These are phyloP conservation scores for Epinotia nisella DNA, from an alignment of 2,888 invertebrate genomes.

Conservation along the genomic window DNA sequence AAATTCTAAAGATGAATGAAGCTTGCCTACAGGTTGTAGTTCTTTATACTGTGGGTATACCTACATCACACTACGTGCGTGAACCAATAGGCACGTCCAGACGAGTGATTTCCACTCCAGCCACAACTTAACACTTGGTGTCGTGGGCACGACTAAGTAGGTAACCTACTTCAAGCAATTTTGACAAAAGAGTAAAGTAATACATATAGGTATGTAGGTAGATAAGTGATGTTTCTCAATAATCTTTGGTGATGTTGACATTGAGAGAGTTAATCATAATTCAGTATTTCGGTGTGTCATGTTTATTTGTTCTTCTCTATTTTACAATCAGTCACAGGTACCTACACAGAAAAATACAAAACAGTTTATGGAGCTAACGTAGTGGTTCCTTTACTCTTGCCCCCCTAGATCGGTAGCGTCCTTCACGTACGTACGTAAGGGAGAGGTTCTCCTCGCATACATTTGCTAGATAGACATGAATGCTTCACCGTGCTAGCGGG, in stretches of 20 bases:
- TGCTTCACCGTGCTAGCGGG: not conserved
- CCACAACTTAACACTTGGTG: no score
- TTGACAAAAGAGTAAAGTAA: no score
- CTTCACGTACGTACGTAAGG: not conserved
- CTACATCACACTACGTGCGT: no score
- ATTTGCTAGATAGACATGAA: not conserved
- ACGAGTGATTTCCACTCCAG: no score
- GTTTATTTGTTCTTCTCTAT: constrained; percentile 6
- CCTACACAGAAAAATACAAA: constrained; percentile 1
- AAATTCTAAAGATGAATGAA: no score
- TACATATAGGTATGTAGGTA: no score
- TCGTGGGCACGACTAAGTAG: no score
- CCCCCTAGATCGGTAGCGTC: not conserved
- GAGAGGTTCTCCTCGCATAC: not conserved
- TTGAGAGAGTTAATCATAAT: not conserved
- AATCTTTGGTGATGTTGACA: not conserved
- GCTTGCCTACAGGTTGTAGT: no score
- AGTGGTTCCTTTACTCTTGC: not conserved
- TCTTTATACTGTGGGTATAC: no score
- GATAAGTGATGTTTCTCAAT: no score
- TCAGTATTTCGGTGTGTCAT: constrained; percentile 8
- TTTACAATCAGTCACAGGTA: not conserved
- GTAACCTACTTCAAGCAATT: no score
- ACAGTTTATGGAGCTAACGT: not conserved
- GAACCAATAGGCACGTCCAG: no score